phyloP scores from a whole-genome alignment of 92 coral and sea anemone genomes.

The Epizoanthus scotinus region DNA sequence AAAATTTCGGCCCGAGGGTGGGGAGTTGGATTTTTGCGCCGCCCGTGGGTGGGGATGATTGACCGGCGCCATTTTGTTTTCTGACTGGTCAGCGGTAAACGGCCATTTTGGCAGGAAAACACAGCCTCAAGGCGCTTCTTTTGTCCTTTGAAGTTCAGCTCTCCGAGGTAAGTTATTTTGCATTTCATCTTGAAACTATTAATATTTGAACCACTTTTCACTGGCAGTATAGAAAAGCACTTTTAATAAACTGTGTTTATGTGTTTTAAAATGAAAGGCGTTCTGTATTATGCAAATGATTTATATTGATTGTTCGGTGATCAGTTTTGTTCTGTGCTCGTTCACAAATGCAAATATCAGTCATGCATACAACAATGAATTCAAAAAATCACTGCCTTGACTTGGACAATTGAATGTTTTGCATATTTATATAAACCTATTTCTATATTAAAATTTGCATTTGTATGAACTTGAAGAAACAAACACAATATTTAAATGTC shows the following conservation, averaged over 20 bases:
- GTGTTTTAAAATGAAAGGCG: slow-evolving; percentile 6
- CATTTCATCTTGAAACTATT: too few relatives aligned
- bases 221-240: slow-evolving; percentile 7
- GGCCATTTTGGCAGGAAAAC: not conserved
- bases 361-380: slow-evolving; percentile 13
- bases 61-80: slow-evolving; percentile 4
- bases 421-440: too few relatives aligned
- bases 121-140: too few relatives aligned
- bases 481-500: too few relatives aligned
- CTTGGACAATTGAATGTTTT: not conserved
- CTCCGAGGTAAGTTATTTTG: too few relatives aligned
- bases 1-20: slow-evolving; percentile 6
- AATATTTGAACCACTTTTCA: slow-evolving; percentile 25
- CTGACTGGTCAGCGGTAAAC: not conserved
- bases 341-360: not conserved
- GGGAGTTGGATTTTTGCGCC: slow-evolving; percentile 13
- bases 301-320: slow-evolving; percentile 16
- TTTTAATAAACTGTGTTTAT: not conserved
- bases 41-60: slow-evolving; percentile 2
- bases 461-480: too few relatives aligned
- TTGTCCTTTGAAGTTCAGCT: not conserved
- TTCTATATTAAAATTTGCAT: too few relatives aligned
- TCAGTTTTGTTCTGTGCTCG: slow-evolving; percentile 14
- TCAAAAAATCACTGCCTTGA: not conserved
- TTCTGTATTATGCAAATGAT: slow-evolving; percentile 1